A percentile compares a stretch with the other conserved stretches of the same genome.
Evolutionary conservation across 1,140 invertebrate genomes (phyloP).

Genomic region (Epicauta chinensis): DNA sequence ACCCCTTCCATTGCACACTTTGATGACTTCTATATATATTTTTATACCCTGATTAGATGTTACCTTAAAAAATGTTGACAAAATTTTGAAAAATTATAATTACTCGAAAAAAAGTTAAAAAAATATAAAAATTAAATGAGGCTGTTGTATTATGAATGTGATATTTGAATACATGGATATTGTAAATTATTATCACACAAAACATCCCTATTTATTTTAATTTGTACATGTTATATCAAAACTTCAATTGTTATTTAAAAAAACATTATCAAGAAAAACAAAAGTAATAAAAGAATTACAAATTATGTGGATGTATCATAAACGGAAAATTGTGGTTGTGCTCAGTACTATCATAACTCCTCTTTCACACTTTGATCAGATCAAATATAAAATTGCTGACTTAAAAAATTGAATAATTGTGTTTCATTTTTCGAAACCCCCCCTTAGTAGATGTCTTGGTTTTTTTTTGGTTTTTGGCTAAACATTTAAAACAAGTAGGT

Average conservation of each 20-base stretch:
- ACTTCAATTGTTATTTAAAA: slow-evolving; percentile 20
- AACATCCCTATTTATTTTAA: slow-evolving; percentile 27
- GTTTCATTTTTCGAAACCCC: slow-evolving; percentile 3
- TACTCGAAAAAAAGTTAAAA: no score
- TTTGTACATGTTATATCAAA: slow-evolving; percentile 30
- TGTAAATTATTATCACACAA: slow-evolving; percentile 31
- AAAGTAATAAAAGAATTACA: slow-evolving; percentile 11
- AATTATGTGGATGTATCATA: no score
- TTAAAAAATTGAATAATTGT: slow-evolving; percentile 14
- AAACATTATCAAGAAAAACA: slow-evolving; percentile 29
- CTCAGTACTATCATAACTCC: slow-evolving; percentile 20
- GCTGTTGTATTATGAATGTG: slow-evolving; percentile 40
- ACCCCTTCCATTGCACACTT: slow-evolving; percentile 23
- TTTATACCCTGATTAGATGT: slow-evolving; percentile 28
- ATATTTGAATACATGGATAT: slow-evolving; percentile 42
- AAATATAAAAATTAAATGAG: no score
- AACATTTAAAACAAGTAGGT: no score
- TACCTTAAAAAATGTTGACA: slow-evolving; percentile 21
- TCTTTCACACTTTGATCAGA: slow-evolving; percentile 21
- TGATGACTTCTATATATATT: slow-evolving; percentile 26
- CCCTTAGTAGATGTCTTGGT: no score
- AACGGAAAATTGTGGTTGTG: no score
- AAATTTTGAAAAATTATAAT: slow-evolving; percentile 2
- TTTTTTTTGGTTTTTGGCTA: no score
- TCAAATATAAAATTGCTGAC: slow-evolving; percentile 27